Evolutionary conservation across 1,140 invertebrate species (phyloP), one percentile per base, ranked within the genome.

Genomic region (Nymphalis io): DNA sequence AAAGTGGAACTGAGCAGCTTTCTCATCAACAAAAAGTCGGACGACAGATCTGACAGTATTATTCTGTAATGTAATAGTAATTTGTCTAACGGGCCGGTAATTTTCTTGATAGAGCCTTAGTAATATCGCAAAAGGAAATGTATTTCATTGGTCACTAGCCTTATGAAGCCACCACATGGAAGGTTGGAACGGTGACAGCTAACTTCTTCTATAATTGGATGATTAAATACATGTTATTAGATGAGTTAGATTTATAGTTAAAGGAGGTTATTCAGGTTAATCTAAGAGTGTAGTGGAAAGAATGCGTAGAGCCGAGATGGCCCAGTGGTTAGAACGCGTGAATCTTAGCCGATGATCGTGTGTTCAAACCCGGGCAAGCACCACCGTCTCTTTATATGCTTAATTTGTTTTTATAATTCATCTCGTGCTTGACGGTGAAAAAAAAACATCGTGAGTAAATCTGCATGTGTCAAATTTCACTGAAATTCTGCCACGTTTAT

Each of bases 121-220:
- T 27, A 55, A 27, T n/a, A 27, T 55, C 21, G 20, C 51, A 4
- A 55, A 55, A 55, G 51, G 51, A 55, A 55, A 55, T 55, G 51
- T 27, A 27, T 53, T 53, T 21, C 51, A 53, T 55, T 55, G 51
- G 51, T 23, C 15, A 51, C 18, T 51, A 10, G 51, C 51, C 51
- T 55, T 55, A 23, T 55, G 16, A 23, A n/a, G 23, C 15, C n/a
- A 51, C 46, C 16, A 51, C 20, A 51, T 21, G 16, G 20, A 51
- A 21, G 11, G 46, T 20, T 51, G 46, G 20, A 6, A 44, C 23
- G 23, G 46, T 18, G 5, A 8, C 13, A 3, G 39, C 11, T 48
- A 18, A 48, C 11, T 5, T 16, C 18, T 51, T 10, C 46, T 18
- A 3, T 51, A 51, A 51, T 51, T 51, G 18, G 46, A 51, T 51